phyloP scores from a whole-genome alignment of 2,113 vertebrate species.

The Urocitellus parryii region DNA sequence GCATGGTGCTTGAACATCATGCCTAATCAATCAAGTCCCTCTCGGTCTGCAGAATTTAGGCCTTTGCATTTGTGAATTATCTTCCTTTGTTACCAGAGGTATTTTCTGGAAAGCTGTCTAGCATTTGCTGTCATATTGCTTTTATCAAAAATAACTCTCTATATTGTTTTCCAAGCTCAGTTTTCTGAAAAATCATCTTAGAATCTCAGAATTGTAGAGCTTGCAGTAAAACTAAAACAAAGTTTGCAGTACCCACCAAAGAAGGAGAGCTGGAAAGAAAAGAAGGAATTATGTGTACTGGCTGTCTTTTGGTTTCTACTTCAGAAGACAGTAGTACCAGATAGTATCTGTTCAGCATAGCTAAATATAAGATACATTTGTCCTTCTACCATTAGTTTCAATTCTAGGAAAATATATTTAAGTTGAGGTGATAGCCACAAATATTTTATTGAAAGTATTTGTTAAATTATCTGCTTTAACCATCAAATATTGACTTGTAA shows the following conservation, averaged over 20 bases:
- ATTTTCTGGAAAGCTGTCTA: neutral
- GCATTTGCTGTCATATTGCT: neutral
- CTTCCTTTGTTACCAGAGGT: neutral
- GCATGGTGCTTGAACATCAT: neutral
- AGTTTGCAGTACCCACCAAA: neutral
- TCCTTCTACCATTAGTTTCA: neutral
- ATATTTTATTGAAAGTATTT: neutral
- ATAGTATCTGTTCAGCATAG: neutral
- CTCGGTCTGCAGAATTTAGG: neutral
- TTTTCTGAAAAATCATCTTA: neutral
- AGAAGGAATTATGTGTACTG: neutral
- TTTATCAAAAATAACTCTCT: slow-evolving; percentile 22
- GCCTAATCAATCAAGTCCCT: neutral
- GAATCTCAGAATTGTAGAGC: slow-evolving; percentile 18
- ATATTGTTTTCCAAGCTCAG: slow-evolving; percentile 41
- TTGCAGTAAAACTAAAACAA: neutral
- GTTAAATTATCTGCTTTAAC: neutral
- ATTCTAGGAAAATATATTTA: neutral
- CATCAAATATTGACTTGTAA: neutral
- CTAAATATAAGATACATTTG: neutral
- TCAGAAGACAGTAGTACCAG: neutral
- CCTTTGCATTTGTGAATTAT: neutral
- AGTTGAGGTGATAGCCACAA: neutral
- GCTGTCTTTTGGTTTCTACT: neutral
- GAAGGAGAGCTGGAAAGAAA: neutral